A percentile compares a stretch with the other conserved stretches of the same genome.
phyloP scores from a whole-genome alignment of 2,797 vertebrate species.

The Centroberyx gerrardi region DNA sequence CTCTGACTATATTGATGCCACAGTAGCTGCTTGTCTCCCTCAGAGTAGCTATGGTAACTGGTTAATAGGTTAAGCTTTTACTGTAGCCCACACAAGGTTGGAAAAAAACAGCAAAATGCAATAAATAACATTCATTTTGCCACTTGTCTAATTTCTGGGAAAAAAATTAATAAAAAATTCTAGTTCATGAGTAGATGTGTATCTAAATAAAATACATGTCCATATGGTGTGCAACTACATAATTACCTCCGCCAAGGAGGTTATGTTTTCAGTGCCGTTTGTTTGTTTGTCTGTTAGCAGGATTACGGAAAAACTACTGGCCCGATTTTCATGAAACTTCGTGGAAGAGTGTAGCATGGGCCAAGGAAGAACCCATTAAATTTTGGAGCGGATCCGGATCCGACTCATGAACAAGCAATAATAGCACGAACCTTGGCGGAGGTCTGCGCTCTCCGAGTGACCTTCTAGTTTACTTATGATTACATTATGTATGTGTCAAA shows the following conservation, averaged over 20 bases:
- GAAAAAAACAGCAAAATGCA: conserved; percentile 25
- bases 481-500: not conserved
- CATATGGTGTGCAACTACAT: not conserved
- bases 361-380: no score
- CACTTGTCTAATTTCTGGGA: no score
- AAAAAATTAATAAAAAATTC: not conserved
- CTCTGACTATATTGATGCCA: conserved; percentile 23
- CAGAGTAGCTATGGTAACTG: conserved; percentile 64
- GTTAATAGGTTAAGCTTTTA: conserved; percentile 45
- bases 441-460: no score
- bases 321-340: no score
- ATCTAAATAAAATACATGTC: conserved; percentile 13
- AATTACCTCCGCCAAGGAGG: no score
- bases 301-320: no score
- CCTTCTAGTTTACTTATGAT: not conserved
- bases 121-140: not conserved
- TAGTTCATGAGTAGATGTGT: not conserved
- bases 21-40: conserved; percentile 25
- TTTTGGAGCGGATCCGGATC: no score
- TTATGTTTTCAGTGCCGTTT: no score
- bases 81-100: conserved; percentile 43
- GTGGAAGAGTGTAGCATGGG: no score
- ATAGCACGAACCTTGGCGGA: no score
- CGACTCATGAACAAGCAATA: no score
- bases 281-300: no score